A percentile compares a stretch with the other conserved stretches of the same genome.
Conservation (phyloP, 2,113 vertebrate species). For the Typhlomys cinereus region DNA sequence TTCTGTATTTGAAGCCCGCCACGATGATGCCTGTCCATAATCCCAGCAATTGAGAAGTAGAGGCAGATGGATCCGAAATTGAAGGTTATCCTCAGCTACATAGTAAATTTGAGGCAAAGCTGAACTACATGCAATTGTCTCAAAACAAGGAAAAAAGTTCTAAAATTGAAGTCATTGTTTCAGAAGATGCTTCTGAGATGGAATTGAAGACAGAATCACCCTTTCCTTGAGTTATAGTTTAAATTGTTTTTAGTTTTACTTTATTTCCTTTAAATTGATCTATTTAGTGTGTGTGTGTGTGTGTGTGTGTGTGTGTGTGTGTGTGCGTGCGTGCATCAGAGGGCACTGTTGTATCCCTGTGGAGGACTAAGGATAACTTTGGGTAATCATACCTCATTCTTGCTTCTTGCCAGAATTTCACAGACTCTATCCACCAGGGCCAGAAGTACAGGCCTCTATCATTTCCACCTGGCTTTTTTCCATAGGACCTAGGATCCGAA, state of each 20-base stretch:
- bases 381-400: not conserved
- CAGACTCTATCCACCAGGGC: no score
- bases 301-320: not conserved
- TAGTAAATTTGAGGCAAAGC: not conserved
- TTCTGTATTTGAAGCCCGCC: slow-evolving; percentile 14
- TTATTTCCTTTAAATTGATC: not conserved
- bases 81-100: not conserved
- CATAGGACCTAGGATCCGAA: not conserved
- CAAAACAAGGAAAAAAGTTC: not conserved
- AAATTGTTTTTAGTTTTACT: slow-evolving; percentile 20
- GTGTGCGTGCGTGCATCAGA: not conserved
- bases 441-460: no score
- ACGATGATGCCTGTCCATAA: not conserved
- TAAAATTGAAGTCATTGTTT: slow-evolving; percentile 47
- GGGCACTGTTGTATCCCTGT: no score
- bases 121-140: not conserved
- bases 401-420: not conserved
- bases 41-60: not conserved
- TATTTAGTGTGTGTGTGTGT: not conserved
- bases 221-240: slow-evolving; percentile 43
- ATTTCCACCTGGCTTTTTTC: no score
- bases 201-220: not conserved
- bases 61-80: not conserved
- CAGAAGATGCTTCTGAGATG: not conserved
- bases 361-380: no score